Evolutionary conservation across 1,140 invertebrate species (phyloP), one percentile per base, ranked within the genome.

Genomic region (Macrotrachela quadricornifera): DNA sequence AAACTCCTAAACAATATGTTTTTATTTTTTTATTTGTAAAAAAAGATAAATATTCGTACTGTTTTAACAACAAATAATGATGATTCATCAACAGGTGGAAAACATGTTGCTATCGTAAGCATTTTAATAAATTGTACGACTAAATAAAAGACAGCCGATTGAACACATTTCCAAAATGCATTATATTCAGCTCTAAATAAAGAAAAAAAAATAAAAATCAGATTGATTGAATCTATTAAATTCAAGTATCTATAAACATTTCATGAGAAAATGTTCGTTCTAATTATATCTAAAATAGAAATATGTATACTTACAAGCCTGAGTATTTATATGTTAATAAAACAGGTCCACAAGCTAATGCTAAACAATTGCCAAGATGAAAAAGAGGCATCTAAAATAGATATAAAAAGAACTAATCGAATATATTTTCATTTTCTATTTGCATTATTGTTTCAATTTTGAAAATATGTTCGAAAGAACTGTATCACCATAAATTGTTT

Each of bases 161-260:
- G 85, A 30, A 87, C 77, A 71, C 87, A 94, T 78, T 94, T 94
- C 80, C 86, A 92, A 71, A 94, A 90, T 9, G 84, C 85, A 58
- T 86, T 85, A 77, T 95, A 94, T 69, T 95, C 90, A 0, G 87
- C 85, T 61, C 88, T 92, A 64, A 58, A 78, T 75, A 55, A 57
- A 55, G 62, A 57, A n/a, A n/a, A n/a, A n/a, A n/a, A n/a, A n/a
- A n/a, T n/a, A n/a, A n/a, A n/a, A n/a, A n/a, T n/a, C n/a, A n/a
- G n/a, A n/a, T n/a, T n/a, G n/a, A n/a, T n/a, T n/a, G n/a, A n/a
- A n/a, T n/a, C n/a, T n/a, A n/a, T n/a, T n/a, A n/a, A n/a, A n/a
- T n/a, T n/a, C n/a, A n/a, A n/a, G n/a, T n/a, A n/a, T n/a, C n/a
- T n/a, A n/a, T n/a, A n/a, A n/a, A n/a, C n/a, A n/a, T n/a, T n/a